A percentile compares a stretch with the other conserved stretches of the same genome.
These are phyloP conservation scores for Acanthurus leucopareius DNA, from an alignment of 2,797 vertebrate genomes.

Conservation along the genomic window DNA sequence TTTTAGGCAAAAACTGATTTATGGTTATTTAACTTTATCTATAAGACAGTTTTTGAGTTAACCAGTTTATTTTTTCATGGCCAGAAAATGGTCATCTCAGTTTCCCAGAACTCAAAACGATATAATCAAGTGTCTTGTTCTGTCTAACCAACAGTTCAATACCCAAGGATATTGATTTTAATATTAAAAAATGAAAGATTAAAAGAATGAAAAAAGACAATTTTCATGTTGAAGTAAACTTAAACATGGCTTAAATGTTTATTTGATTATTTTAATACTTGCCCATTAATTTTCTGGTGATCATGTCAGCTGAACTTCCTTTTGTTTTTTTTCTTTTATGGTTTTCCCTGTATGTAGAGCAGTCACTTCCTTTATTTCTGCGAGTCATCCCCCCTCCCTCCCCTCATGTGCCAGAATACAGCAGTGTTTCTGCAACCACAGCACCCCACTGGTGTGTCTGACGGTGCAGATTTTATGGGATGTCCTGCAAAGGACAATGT, in stretches of 20 bases:
- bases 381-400: neutral
- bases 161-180: neutral
- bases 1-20: neutral
- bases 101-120: neutral
- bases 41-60: neutral
- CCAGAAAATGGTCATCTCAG: neutral
- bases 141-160: neutral
- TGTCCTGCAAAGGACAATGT: neutral
- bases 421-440: slow-evolving; percentile 51
- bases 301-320: neutral
- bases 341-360: neutral
- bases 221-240: neutral
- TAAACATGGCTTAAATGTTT: neutral
- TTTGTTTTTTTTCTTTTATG: slow-evolving; percentile 6
- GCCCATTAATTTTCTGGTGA: neutral
- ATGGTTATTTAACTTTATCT: no score
- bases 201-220: neutral
- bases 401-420: slow-evolving; percentile 14
- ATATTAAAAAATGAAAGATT: no score
- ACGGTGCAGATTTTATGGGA: slow-evolving; percentile 38
- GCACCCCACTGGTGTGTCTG: slow-evolving; percentile 36
- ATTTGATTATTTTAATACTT: neutral
- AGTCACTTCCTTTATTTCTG: neutral
- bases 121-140: neutral
- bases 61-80: neutral